phyloP scores from a whole-genome alignment of 2,888 invertebrate genomes.

The Fissipunctia ypsillon region DNA sequence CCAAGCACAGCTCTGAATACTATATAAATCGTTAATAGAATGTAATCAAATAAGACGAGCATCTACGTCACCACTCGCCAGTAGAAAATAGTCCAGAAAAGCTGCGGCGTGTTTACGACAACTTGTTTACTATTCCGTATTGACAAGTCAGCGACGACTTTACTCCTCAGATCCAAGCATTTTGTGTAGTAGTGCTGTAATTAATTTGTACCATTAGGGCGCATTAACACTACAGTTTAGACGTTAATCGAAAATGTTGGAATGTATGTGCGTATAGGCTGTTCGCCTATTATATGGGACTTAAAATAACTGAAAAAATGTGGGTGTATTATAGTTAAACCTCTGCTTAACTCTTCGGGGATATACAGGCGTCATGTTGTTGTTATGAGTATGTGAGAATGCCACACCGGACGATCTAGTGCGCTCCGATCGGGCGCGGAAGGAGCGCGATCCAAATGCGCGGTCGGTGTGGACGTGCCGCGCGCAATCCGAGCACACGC shows the following conservation, averaged over 20 bases:
- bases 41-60: constrained; percentile 5
- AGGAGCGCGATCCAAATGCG: too few relatives aligned
- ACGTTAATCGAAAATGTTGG: not conserved
- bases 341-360: too few relatives aligned
- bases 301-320: not conserved
- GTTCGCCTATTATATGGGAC: not conserved
- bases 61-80: not conserved
- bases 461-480: too few relatives aligned
- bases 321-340: not conserved
- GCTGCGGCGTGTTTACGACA: constrained; percentile 11
- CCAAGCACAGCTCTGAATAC: not conserved
- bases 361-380: not conserved
- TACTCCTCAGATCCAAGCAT: not conserved
- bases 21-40: not conserved
- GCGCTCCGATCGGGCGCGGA: too few relatives aligned
- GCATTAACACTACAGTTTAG: not conserved
- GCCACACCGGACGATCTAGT: too few relatives aligned
- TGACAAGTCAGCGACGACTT: constrained; percentile 19
- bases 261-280: not conserved
- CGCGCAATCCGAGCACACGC: too few relatives aligned
- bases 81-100: constrained; percentile 14
- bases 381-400: not conserved
- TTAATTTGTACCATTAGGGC: constrained; percentile 8
- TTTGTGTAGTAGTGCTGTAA: not conserved
- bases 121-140: constrained; percentile 15